Base-by-base conservation (phyloP, 2,797 vertebrate species). In the Nasua narica region DNA sequence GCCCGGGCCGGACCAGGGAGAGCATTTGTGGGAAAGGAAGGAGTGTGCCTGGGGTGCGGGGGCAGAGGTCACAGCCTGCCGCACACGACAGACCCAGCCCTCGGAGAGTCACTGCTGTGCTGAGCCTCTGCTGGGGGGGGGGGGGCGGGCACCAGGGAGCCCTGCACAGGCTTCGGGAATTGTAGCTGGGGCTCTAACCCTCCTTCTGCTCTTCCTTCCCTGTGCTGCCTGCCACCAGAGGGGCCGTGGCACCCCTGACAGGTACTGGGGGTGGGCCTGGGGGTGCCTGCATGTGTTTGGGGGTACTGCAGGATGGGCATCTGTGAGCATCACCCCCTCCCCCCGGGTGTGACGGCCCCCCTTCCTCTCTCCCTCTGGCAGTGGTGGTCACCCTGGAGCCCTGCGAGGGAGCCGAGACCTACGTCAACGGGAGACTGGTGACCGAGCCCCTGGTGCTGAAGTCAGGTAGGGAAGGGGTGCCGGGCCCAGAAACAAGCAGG, bases 401-500 rank as follows among this genome's bases (percentile, higher is more conserved):
- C 1, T 94, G 99, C 11, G 97, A 98, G 3, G 99, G 99, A 40
- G 99, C 99, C 0, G 99, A 99, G 98, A 99, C 99, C 0, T 99
- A 99, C 2, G 98, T 99, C 3, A 99, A 99, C 1, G 99, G 99
- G 87, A 99, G 99, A 92, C 98, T 99, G 96, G 99, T 99, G 97
- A 98, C 65, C 0, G 99, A 99, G 3, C 98, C 99, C 0, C 97
- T 99, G 84, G 88, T 99, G 85, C 98, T 99, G 50, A 99, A 98
- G 92, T 99, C 99, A 99, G 99, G 99, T 99, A 96, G 91, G 62
- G 65, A n/a, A 60, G 76, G 67, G 56, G 79, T 15, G 46, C 56
- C 50, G 11, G 48, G 29, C 5, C 74, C 48, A 62, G 70, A 93
- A 50, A 82, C 83, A 56, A 58, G 16, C 50, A 37, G 74, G 79